Percentiles rank a stretch among this genome's conserved stretches.
Conservation (phyloP, 2,797 vertebrate genomes). For the Poeciliopsis gracilis region DNA sequence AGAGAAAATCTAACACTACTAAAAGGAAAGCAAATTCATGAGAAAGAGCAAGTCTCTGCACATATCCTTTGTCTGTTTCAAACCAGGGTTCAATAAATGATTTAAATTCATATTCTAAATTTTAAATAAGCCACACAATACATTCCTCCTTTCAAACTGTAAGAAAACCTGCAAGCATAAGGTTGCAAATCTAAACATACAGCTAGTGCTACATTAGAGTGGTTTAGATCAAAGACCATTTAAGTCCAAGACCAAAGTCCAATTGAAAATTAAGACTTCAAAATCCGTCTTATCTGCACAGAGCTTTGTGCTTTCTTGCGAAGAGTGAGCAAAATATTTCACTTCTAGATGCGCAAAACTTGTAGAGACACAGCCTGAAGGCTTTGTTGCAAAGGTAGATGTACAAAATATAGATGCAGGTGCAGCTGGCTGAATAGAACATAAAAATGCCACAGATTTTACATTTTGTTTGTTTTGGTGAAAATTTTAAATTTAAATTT, state of each 20-base stretch:
- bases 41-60: not conserved
- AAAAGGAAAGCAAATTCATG: not conserved
- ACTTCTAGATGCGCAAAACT: not conserved
- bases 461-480: not conserved
- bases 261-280: not conserved
- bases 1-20: not conserved
- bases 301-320: not conserved
- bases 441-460: not conserved
- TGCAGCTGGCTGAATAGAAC: not conserved
- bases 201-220: not conserved
- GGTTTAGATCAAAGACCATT: not conserved
- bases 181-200: not conserved
- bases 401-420: not conserved
- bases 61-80: not conserved
- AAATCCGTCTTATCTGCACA: not conserved
- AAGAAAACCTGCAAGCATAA: not conserved
- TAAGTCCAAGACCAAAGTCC: not conserved
- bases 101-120: not conserved
- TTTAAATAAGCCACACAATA: not conserved
- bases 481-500: not conserved
- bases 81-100: not conserved
- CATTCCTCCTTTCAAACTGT: not conserved
- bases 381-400: not conserved
- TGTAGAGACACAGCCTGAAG: not conserved
- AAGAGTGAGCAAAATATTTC: not conserved